Percentiles rank a stretch among this genome's conserved stretches.
Evolutionary conservation across 2,113 vertebrate genomes (phyloP).

Genomic region (Albula goreensis): DNA sequence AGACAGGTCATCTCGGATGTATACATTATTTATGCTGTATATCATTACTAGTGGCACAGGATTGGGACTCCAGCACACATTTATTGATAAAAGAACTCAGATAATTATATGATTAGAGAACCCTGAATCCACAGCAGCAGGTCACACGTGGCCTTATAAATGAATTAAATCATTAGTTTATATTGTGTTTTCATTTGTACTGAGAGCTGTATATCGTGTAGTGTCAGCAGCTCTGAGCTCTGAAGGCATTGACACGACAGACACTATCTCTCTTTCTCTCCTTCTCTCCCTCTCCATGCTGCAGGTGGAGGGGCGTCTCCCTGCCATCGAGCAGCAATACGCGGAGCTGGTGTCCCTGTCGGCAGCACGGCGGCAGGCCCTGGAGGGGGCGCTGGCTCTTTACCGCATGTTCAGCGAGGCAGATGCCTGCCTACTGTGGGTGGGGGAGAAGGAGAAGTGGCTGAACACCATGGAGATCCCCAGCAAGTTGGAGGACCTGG

Average conservation of each 20-base stretch:
- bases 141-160: too few species aligned
- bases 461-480: constrained; percentile 84
- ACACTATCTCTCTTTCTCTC: not conserved
- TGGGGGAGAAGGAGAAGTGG: constrained; percentile 94
- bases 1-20: too few species aligned
- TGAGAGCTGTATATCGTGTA: too few species aligned
- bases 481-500: constrained; percentile 87
- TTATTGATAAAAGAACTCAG: too few species aligned
- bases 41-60: too few species aligned
- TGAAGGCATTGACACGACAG: not conserved
- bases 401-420: constrained; percentile 94
- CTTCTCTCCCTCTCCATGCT: not conserved
- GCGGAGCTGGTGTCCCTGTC: constrained; percentile 77
- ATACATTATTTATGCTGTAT: too few species aligned
- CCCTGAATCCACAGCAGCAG: too few species aligned
- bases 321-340: constrained; percentile 79
- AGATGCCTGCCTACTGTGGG: constrained; percentile 87
- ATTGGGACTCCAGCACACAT: too few species aligned
- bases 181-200: too few species aligned
- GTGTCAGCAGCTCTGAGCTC: not conserved
- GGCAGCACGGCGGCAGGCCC: constrained; percentile 69
- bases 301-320: constrained; percentile 74
- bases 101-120: too few species aligned
- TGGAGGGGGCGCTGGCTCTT: constrained; percentile 81
- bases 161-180: too few species aligned